A percentile compares a stretch with the other conserved stretches of the same genome.
Conservation (phyloP, 2,888 invertebrate species). For the Catocala fraxini region DNA sequence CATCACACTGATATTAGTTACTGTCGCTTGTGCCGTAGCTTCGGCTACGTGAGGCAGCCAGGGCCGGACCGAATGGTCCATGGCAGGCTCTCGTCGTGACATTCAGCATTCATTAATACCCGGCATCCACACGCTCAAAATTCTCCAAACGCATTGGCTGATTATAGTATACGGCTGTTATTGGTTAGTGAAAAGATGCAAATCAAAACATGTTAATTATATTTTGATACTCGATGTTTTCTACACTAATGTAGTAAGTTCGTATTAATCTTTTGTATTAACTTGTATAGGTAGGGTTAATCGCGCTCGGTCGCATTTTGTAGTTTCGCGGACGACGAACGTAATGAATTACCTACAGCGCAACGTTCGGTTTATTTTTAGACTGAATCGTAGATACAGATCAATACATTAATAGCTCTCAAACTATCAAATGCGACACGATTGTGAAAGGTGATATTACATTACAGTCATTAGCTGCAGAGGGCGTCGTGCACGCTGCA, state of each 20-base stretch:
- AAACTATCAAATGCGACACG: constrained; percentile 70
- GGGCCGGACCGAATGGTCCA: constrained; percentile 22
- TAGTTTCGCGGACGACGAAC: constrained; percentile 61
- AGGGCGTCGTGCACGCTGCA: constrained; percentile 36
- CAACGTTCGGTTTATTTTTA: constrained; percentile 30
- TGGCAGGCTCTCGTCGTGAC: constrained; percentile 52
- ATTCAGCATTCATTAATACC: constrained; percentile 69
- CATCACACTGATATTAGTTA: constrained; percentile 32
- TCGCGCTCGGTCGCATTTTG: constrained; percentile 74
- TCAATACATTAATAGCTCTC: constrained; percentile 38
- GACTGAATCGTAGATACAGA: constrained; percentile 30
- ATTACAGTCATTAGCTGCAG: constrained; percentile 52
- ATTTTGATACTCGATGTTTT: constrained; percentile 88
- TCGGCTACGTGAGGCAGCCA: constrained; percentile 21
- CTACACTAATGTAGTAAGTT: constrained; percentile 81
- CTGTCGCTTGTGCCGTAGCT: constrained; percentile 26
- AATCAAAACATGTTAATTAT: constrained; percentile 84
- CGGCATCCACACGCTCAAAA: constrained; percentile 79
- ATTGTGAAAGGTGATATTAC: constrained; percentile 64
- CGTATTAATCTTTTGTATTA: constrained; percentile 74
- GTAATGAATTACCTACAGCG: constrained; percentile 37
- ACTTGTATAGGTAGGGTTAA: constrained; percentile 72
- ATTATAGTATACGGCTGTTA: constrained; percentile 86
- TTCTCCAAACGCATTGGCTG: constrained; percentile 82
- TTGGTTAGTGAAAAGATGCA: constrained; percentile 86